These are phyloP conservation scores for Macroramphosus scolopax DNA, from an alignment of 2,797 vertebrate species.

Conservation along the genomic window DNA sequence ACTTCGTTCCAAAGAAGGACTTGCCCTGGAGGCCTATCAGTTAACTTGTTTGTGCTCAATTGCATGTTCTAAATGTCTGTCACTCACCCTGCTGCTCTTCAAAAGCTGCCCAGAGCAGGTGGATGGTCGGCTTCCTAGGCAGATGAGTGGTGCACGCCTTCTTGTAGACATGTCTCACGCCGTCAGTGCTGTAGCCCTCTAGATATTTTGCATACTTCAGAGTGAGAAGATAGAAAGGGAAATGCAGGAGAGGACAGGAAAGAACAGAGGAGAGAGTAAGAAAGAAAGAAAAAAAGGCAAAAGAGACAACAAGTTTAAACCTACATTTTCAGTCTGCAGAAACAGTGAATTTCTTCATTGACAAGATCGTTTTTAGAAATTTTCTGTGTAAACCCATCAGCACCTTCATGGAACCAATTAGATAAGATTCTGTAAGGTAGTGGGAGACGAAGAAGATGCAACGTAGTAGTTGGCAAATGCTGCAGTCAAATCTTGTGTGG, in stretches of 20 bases:
- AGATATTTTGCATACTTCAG: constrained; percentile 99
- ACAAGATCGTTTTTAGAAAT: constrained; percentile 97
- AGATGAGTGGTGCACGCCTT: constrained; percentile 94
- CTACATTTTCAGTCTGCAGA: constrained; percentile 67
- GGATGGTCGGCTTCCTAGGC: constrained; percentile 90
- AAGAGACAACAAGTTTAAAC: constrained; percentile 67
- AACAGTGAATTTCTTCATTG: constrained; percentile 87
- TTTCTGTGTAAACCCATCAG: constrained; percentile 99
- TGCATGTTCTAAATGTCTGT: neutral
- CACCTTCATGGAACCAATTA: constrained; percentile 99
- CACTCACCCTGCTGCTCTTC: constrained; percentile 95
- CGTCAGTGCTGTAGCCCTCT: constrained; percentile 95
- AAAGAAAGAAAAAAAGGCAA: constrained; percentile 33
- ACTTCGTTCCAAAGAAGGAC: too few relatives aligned
- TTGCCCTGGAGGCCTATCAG: too few relatives aligned
- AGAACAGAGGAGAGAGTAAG: constrained; percentile 63
- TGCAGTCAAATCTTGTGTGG: constrained; percentile 99
- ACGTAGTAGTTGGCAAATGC: constrained; percentile 99
- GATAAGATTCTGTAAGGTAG: constrained; percentile 99
- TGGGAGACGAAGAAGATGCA: constrained; percentile 99
- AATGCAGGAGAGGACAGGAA: constrained; percentile 33
- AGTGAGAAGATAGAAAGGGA: constrained; percentile 82
- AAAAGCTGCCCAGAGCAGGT: constrained; percentile 96
- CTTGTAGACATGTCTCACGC: constrained; percentile 94
- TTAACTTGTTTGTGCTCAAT: neutral